These are phyloP conservation scores for Pluvialis apricaria DNA, from an alignment of 2,113 vertebrate species.

Conservation along the genomic window DNA sequence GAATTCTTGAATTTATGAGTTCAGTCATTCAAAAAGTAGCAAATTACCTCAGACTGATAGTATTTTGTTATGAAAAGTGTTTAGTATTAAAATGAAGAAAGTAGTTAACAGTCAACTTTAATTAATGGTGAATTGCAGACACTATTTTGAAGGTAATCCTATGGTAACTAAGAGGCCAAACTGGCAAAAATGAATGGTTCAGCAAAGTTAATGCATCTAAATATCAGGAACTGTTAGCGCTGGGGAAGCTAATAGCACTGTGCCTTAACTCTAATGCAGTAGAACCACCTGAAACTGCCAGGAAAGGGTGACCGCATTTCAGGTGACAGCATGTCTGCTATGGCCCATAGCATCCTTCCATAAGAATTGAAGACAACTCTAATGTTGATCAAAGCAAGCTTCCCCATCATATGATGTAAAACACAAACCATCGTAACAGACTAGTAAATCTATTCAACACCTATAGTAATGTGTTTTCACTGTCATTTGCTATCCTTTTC, in stretches of 20 bases:
- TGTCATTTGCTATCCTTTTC: background rate
- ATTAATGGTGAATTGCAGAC: background rate
- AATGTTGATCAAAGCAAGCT: background rate
- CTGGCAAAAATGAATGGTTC: background rate
- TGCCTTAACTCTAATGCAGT: background rate
- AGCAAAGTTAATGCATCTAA: background rate
- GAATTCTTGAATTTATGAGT: background rate
- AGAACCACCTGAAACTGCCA: background rate
- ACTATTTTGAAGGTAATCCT: background rate
- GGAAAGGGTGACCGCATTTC: background rate
- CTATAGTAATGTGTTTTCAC: background rate
- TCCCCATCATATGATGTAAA: background rate
- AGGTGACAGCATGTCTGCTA: background rate
- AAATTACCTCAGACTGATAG: background rate
- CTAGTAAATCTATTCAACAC: background rate
- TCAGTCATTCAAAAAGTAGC: background rate
- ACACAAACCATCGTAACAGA: background rate
- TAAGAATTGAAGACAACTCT: background rate
- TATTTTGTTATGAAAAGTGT: background rate
- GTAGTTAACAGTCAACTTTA: background rate
- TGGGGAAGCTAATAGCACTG: background rate
- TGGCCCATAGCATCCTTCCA: accelerated
- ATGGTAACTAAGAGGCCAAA: background rate
- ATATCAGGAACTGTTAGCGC: background rate
- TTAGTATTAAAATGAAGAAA: background rate